These are phyloP conservation scores for Rhinogobius similis DNA, from an alignment of 2,113 vertebrate species.

Conservation along the genomic window DNA sequence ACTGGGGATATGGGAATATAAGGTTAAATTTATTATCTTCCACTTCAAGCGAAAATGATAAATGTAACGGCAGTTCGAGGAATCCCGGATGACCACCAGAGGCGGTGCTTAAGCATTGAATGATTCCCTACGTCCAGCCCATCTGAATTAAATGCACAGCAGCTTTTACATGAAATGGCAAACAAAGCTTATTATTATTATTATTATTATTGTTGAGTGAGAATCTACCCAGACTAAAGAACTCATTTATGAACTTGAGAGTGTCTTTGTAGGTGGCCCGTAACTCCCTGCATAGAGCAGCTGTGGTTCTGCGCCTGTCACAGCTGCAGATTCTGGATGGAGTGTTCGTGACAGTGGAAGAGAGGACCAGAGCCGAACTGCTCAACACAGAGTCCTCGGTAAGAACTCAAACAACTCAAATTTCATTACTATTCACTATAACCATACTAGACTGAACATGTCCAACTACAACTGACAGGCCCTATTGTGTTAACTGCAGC, in stretches of 20 bases:
- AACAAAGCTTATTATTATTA: too few species aligned
- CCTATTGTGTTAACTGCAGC: slow-evolving; percentile 1
- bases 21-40: background rate
- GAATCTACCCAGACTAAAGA: background rate
- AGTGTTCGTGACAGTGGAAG: slow-evolving; percentile 77
- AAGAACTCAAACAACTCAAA: slow-evolving; percentile 34
- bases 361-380: slow-evolving; percentile 80
- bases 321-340: slow-evolving; percentile 85
- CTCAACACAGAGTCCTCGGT: slow-evolving; percentile 78
- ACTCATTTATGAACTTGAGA: background rate
- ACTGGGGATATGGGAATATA: slow-evolving; percentile 43
- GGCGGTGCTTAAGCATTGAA: too few species aligned
- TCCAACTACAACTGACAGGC: background rate
- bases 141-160: too few species aligned
- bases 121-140: too few species aligned
- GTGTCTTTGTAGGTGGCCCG: slow-evolving; percentile 72
- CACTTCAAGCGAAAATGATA: background rate
- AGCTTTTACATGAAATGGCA: too few species aligned
- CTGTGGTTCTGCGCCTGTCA: slow-evolving; percentile 77
- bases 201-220: background rate
- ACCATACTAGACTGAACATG: background rate
- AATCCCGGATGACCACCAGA: too few species aligned
- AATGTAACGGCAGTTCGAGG: too few species aligned
- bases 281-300: slow-evolving; percentile 75
- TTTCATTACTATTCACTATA: background rate